Percentiles rank a stretch among this genome's conserved stretches.
Evolutionary conservation across 2,888 invertebrate genomes (phyloP).

Genomic region (Seira musarum): DNA sequence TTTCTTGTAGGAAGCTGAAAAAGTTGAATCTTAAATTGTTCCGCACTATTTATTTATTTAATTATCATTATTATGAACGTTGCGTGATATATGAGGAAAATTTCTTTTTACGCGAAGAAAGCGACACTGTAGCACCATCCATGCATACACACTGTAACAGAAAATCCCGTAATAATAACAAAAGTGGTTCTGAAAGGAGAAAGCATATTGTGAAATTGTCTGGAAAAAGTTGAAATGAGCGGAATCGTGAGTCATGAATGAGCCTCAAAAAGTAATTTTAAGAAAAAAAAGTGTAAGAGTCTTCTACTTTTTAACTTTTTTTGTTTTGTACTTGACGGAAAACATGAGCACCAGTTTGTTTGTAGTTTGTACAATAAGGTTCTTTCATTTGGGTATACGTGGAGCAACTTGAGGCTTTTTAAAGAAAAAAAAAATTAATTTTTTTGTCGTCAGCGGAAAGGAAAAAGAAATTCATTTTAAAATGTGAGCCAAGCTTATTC

Average conservation of each 20-base stretch:
- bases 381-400: not conserved
- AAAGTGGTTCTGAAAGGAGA: not conserved
- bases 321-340: slow-evolving; percentile 3
- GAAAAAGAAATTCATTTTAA: not conserved
- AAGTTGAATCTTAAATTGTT: not conserved
- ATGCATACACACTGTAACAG: not conserved
- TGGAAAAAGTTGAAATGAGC: slow-evolving; percentile 14
- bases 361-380: slow-evolving; percentile 9
- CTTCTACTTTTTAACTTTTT: not conserved
- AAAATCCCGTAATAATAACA: not conserved
- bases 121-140: not conserved
- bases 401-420: not conserved
- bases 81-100: not conserved
- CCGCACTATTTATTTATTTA: slow-evolving; percentile 19
- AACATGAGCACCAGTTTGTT: slow-evolving; percentile 18
- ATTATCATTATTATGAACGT: slow-evolving; percentile 6
- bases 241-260: slow-evolving; percentile 5
- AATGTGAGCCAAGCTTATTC: no score
- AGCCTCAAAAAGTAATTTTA: slow-evolving; percentile 1
- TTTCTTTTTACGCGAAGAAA: slow-evolving; percentile 3
- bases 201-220: slow-evolving; percentile 17
- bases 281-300: not conserved
- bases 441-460: slow-evolving; percentile 13
- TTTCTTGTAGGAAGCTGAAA: no score
- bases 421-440: slow-evolving; percentile 3